Conservation (phyloP, 2,113 vertebrate genomes). For the Addax nasomaculatus region DNA sequence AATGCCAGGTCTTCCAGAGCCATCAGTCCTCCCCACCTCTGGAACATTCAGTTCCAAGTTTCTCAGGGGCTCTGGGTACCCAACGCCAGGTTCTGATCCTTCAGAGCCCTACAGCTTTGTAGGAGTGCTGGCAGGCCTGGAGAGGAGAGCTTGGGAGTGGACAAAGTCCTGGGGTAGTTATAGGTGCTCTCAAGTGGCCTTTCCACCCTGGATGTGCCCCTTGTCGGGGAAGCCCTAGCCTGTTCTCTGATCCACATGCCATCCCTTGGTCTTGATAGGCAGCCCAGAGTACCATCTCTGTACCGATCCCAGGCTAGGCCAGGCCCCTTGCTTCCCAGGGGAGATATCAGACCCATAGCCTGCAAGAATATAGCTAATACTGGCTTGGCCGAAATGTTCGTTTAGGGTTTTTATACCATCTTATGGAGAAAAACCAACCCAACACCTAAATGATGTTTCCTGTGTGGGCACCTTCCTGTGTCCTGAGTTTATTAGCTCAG, state of each 20-base stretch:
- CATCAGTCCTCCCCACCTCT: not conserved
- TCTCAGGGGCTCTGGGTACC: not conserved
- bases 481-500: not conserved
- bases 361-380: not conserved
- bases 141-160: not conserved
- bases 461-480: not conserved
- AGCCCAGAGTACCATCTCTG: not conserved
- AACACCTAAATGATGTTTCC: not conserved
- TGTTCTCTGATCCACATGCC: not conserved
- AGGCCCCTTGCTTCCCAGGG: not conserved
- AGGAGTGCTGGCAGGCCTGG: not conserved
- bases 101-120: not conserved
- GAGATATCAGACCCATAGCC: not conserved
- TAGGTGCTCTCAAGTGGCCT: not conserved
- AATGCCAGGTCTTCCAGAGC: not conserved
- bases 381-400: rapidly evolving
- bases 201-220: not conserved
- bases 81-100: not conserved
- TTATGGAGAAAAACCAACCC: not conserved
- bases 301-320: not conserved
- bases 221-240: not conserved
- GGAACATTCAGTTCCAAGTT: not conserved
- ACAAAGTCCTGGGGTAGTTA: not conserved
- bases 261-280: not conserved
- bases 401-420: not conserved